Base-by-base conservation (phyloP, 2,888 invertebrate genomes). In the Schrankia costaestrigalis region DNA sequence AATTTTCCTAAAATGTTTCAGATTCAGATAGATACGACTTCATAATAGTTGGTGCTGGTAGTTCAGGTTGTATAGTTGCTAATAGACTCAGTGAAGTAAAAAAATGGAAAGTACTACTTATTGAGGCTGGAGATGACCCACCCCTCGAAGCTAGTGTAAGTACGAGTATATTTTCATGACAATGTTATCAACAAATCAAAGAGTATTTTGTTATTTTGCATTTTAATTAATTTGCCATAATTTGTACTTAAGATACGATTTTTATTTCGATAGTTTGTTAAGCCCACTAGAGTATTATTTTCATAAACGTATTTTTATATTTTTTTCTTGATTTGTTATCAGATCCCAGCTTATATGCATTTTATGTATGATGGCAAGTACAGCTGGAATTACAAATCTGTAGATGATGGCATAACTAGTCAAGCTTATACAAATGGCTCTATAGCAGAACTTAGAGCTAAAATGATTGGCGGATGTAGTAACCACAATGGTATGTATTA, bases 331-430 rank as follows among this genome's bases (percentile, higher is more conserved):
- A 2, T 18, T 10, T 9, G 17, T 10, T 51, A 52, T 13, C 35
- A 77, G 75, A 41, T 77, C 35, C 76, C 77, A 18, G 40, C 31
- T 3, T 24, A 68, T 7, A 39, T 55, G 9, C 33, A 17, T 11
- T 11, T 17, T 0, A 19, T 74, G 9, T 54, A 15, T 10, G 24
- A 91, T 55, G 82, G 67, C 3, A 34, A 50, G 60, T 77, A 94
- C 35, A 95, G 96, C 68, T 96, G 96, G 95, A 90, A 93, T 63
- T 96, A 95, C 70, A 92, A 92, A 68, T 94, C 94, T 0, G 93
- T 94, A 57, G 93, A 94, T 0, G 91, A 93, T 63, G 91, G 91
- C 12, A 90, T 87, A 26, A 89, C 90, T 0, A 94, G 94, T 66
- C 78, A 93, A 57, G 95, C 93, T 90, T n/a, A n/a, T n/a, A n/a